A percentile compares a stretch with the other conserved stretches of the same genome.
Conservation (phyloP, 2,797 vertebrate genomes). For the Gallinago nigripennis region DNA sequence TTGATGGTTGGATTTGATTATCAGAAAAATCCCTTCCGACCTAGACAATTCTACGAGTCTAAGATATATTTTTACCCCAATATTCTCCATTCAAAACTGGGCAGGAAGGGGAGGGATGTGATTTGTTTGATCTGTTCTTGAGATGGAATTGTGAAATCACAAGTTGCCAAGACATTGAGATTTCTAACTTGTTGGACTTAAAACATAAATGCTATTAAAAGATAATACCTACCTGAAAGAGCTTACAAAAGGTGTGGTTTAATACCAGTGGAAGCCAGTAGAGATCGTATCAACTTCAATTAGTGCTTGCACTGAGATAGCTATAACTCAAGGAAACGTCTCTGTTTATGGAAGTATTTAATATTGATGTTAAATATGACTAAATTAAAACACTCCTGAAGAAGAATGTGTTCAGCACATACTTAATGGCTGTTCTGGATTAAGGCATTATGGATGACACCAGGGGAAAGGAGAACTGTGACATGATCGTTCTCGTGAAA, state of each 20-base stretch:
- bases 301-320: neutral
- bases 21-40: too few species aligned
- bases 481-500: neutral
- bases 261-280: neutral
- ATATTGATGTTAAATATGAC: neutral
- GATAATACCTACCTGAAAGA: neutral
- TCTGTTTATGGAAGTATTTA: neutral
- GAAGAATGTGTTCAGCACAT: neutral
- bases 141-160: neutral
- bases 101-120: accelerated
- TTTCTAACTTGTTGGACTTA: neutral
- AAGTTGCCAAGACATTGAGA: neutral
- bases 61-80: neutral
- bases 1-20: too few species aligned
- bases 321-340: neutral
- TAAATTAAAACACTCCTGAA: neutral
- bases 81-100: neutral
- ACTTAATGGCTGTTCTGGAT: neutral
- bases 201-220: neutral
- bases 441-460: neutral
- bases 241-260: neutral
- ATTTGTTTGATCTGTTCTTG: neutral
- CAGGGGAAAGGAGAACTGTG: neutral
- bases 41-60: neutral
- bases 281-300: neutral